phyloP scores from a whole-genome alignment of 2,888 invertebrate genomes.

The Arrhopalites spinosus region DNA sequence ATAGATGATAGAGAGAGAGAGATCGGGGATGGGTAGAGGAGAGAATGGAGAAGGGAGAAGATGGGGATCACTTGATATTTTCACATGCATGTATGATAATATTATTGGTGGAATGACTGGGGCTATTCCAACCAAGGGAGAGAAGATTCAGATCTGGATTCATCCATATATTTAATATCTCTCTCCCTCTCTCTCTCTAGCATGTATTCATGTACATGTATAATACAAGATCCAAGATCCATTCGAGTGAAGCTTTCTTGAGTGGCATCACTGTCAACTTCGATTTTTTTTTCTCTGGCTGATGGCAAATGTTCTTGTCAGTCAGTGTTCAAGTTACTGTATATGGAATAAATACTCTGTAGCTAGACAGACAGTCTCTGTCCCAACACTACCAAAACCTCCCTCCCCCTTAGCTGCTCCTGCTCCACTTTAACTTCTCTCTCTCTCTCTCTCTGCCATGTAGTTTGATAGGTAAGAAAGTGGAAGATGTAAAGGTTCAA shows the following conservation, averaged over 20 bases:
- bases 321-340: conserved; percentile 6
- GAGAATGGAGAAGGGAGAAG: not conserved
- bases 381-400: not conserved
- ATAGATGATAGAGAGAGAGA: not conserved
- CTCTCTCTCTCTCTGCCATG: not conserved
- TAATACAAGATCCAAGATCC: not conserved
- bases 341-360: conserved; percentile 2
- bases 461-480: not conserved
- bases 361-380: not conserved
- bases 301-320: conserved; percentile 15
- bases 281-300: conserved; percentile 42
- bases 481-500: not conserved
- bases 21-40: not conserved
- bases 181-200: too few relatives aligned
- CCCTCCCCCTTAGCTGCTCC: not conserved
- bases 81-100: not conserved
- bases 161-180: too few relatives aligned
- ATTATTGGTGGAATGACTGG: not conserved
- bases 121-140: not conserved
- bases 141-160: not conserved
- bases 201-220: too few relatives aligned
- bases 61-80: not conserved
- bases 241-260: conserved; percentile 8
- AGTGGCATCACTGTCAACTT: conserved; percentile 44
- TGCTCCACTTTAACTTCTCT: not conserved